Evolutionary conservation across 2,797 vertebrate genomes (phyloP).

Genomic region (Peromyscus aztecus): DNA sequence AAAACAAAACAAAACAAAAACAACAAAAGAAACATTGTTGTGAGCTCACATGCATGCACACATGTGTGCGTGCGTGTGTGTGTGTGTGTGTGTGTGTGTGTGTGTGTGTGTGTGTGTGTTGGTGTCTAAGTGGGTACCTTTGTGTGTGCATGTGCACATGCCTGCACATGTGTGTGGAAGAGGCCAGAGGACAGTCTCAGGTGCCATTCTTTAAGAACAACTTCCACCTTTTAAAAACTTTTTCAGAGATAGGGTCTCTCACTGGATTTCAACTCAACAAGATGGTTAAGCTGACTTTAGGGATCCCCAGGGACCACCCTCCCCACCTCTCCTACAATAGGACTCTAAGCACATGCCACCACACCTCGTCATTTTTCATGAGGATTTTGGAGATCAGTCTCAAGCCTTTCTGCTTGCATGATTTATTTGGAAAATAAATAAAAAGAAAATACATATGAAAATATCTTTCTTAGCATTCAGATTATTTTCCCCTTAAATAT

Average conservation of each 20-base stretch:
- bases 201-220: not conserved
- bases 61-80: not conserved
- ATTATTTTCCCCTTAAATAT: conserved; percentile 1
- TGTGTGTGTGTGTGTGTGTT: not conserved
- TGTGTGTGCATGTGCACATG: not conserved
- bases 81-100: not conserved
- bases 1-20: too few species aligned
- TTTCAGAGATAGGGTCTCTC: not conserved
- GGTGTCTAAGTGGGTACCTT: not conserved
- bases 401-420: not conserved
- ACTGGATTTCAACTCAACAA: not conserved
- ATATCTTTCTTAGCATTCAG: conserved; percentile 2
- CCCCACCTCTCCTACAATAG: not conserved
- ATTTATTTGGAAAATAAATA: not conserved
- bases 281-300: not conserved
- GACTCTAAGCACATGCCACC: not conserved
- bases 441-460: conserved; percentile 14
- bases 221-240: not conserved
- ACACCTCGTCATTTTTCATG: not conserved
- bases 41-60: too few species aligned
- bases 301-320: too few species aligned
- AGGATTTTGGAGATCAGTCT: not conserved
- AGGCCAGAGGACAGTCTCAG: not conserved
- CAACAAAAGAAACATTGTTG: too few species aligned
- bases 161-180: not conserved